phyloP scores from a whole-genome alignment of 2,797 vertebrate genomes.

The Ceryle rudis region DNA sequence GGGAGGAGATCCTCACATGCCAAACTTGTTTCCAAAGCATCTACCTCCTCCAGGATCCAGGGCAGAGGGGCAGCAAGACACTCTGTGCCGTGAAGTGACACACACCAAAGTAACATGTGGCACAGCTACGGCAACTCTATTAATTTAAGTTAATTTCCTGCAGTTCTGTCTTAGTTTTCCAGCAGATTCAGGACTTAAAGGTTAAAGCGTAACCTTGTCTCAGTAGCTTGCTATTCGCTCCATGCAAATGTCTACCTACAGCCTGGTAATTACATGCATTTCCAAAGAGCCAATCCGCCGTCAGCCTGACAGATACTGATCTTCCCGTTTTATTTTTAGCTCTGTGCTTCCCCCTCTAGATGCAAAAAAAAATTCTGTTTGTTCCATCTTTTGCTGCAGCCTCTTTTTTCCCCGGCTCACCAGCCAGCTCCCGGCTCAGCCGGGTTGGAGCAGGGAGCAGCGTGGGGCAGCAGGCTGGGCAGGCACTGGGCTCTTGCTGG shows the following conservation, averaged over 20 bases:
- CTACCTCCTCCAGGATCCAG: slow-evolving; percentile 4
- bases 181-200: slow-evolving; percentile 87
- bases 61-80: slow-evolving; percentile 23
- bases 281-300: slow-evolving; percentile 89
- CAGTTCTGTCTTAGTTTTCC: slow-evolving; percentile 76
- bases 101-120: slow-evolving; percentile 25
- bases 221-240: slow-evolving; percentile 89
- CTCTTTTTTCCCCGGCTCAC: slow-evolving; percentile 68
- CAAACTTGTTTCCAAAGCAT: slow-evolving; percentile 24
- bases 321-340: slow-evolving; percentile 90
- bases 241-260: slow-evolving; percentile 90
- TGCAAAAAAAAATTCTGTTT: slow-evolving; percentile 84
- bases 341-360: slow-evolving; percentile 86
- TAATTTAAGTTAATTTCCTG: slow-evolving; percentile 78
- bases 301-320: slow-evolving; percentile 89
- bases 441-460: slow-evolving; percentile 20
- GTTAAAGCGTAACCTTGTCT: slow-evolving; percentile 92
- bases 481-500: background rate
- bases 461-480: background rate
- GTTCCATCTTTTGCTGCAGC: slow-evolving; percentile 78
- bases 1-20: background rate
- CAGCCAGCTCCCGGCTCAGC: slow-evolving; percentile 65
- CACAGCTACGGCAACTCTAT: slow-evolving; percentile 66
- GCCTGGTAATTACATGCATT: slow-evolving; percentile 95
- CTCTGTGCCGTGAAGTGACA: background rate